Evolutionary conservation across 1,140 invertebrate genomes (phyloP), one percentile per base, ranked within the genome.

Genomic region (Stenopsyche tienmushanensis): DNA sequence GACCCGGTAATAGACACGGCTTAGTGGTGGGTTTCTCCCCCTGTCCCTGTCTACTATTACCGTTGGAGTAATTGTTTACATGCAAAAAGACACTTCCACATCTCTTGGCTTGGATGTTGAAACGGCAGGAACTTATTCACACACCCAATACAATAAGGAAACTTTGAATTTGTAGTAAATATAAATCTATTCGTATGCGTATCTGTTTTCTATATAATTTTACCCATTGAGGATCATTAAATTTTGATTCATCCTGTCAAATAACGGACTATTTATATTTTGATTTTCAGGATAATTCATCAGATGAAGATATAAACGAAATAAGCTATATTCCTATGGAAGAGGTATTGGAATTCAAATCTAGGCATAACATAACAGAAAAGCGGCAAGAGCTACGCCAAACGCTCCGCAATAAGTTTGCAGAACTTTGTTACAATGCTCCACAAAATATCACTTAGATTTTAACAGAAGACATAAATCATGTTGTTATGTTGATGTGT

Each of bases 261-360:
- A 34, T 34, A 5, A 7, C 29, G 29, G 13, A 13, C 5, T 34
- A 13, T 34, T 34, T 34, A 34, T 34, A 7, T 20, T 21, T 65
- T 50, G 34, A 60, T 66, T 75, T 72, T 34, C 64, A 87, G 84
- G 82, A 86, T 72, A 84, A 82, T 13, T 84, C 86, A 71, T 90
- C 89, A 64, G 90, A 92, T 69, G 89, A 92, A 67, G 90, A 91
- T 67, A 84, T 88, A 71, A 85, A 85, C 66, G 82, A 77, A 49
- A 79, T 84, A 71, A 87, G 86, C 83, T 90, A 88, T 81, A 94
- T 95, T 82, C 90, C 92, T 54, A 85, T 88, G 69, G 92, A 94
- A 79, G 93, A 94, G 76, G 89, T 95, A 45, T 79, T 88, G 76
- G 83, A 84, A 77, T 93, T 92, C 73, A 89, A 90, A 80, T 88